Percentiles rank a stretch among this genome's conserved stretches.
Conservation (phyloP, 2,113 vertebrate species). For the Eurypyga helias region DNA sequence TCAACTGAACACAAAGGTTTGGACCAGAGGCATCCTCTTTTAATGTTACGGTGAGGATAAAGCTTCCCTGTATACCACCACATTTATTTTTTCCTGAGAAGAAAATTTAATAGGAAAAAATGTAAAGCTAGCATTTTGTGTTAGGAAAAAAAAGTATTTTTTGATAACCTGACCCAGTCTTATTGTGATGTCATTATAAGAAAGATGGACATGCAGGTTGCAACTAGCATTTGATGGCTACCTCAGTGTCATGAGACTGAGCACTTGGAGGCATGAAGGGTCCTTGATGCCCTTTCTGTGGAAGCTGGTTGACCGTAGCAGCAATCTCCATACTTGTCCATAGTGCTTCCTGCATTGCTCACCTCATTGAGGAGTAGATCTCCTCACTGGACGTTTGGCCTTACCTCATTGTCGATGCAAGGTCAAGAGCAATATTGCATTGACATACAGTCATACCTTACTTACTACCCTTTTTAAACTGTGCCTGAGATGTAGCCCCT, state of each 20-base stretch:
- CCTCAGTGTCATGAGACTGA: fast-evolving
- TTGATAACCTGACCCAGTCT: neutral
- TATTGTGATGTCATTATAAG: neutral
- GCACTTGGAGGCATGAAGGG: neutral
- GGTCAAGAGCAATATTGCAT: neutral
- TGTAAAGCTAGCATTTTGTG: neutral
- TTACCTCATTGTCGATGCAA: neutral
- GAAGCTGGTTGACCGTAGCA: neutral
- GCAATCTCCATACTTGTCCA: no score
- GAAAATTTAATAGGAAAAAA: neutral
- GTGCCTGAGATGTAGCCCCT: neutral
- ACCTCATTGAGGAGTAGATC: neutral
- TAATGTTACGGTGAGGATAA: neutral
- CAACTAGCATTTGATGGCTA: neutral
- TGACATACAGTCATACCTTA: neutral
- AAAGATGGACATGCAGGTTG: neutral
- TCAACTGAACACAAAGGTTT: neutral
- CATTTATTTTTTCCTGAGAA: neutral
- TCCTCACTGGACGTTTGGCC: neutral
- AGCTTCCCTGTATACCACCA: neutral
- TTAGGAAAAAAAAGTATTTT: neutral
- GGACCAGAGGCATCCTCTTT: neutral
- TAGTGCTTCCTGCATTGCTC: neutral
- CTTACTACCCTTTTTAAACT: neutral
- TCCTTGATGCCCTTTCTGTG: neutral